A percentile compares a stretch with the other conserved stretches of the same genome.
phyloP scores from a whole-genome alignment of 2,888 invertebrate species.

The Chydorus sphaericus region DNA sequence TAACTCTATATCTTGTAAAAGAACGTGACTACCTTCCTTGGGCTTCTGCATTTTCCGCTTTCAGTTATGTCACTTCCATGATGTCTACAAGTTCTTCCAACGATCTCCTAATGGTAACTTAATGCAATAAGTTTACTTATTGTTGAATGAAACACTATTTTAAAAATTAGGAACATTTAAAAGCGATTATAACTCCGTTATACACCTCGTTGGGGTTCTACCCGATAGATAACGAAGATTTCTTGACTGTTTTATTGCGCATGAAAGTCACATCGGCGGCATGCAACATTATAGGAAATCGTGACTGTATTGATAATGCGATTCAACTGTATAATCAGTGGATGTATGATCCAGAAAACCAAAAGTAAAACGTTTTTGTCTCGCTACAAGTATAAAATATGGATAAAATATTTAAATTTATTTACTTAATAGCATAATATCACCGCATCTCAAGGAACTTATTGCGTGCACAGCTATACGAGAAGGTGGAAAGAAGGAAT shows the following conservation, averaged over 20 bases:
- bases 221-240: slow-evolving; percentile 44
- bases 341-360: slow-evolving; percentile 55
- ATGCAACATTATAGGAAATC: slow-evolving; percentile 56
- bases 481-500: slow-evolving; percentile 66
- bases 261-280: slow-evolving; percentile 56
- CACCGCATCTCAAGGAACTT: slow-evolving; percentile 62
- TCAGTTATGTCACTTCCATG: slow-evolving; percentile 66
- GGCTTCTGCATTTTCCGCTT: slow-evolving; percentile 60
- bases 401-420: not conserved
- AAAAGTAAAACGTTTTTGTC: slow-evolving; percentile 22
- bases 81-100: slow-evolving; percentile 46
- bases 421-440: not conserved
- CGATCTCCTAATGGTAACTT: slow-evolving; percentile 43
- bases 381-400: slow-evolving; percentile 15
- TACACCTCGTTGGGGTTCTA: slow-evolving; percentile 55
- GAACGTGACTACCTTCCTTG: slow-evolving; percentile 78
- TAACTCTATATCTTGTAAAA: slow-evolving; percentile 60
- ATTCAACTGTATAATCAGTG: slow-evolving; percentile 56
- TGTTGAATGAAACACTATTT: slow-evolving; percentile 16
- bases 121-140: slow-evolving; percentile 9
- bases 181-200: slow-evolving; percentile 46
- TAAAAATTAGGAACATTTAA: slow-evolving; percentile 54
- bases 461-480: slow-evolving; percentile 78
- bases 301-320: slow-evolving; percentile 57
- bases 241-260: slow-evolving; percentile 52